These are phyloP conservation scores for Clavelina lepadiformis DNA, from an alignment of 23 tunicate genomes.

Conservation along the genomic window DNA sequence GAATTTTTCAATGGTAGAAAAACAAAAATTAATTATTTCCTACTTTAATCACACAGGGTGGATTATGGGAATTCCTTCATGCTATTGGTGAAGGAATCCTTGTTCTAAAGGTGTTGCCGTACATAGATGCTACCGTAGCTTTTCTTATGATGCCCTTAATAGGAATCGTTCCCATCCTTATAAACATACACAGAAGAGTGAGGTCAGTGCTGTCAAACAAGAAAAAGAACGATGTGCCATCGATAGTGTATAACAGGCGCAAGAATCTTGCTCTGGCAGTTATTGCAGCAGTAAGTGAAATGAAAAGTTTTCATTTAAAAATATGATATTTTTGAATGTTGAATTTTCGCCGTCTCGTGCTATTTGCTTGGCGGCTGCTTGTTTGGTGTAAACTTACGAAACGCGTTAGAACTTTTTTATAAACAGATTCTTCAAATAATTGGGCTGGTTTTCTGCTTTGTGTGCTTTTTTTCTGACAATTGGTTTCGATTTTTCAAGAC, in stretches of 20 bases:
- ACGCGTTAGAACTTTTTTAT: no score
- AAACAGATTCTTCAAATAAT: background rate
- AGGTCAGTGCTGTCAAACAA: slow-evolving; percentile 17
- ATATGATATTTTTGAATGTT: no score
- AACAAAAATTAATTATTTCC: no score
- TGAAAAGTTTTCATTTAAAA: no score
- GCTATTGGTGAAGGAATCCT: slow-evolving; percentile 48
- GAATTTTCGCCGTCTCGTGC: no score
- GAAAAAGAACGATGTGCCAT: background rate
- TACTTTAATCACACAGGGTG: slow-evolving; percentile 41
- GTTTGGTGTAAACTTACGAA: no score
- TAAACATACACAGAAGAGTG: slow-evolving; percentile 40
- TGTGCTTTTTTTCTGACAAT: slow-evolving; percentile 3
- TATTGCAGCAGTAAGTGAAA: slow-evolving; percentile 39
- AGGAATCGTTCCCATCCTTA: slow-evolving; percentile 22
- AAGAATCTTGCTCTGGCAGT: slow-evolving; percentile 11
- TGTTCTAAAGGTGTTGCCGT: slow-evolving; percentile 39
- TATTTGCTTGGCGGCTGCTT: no score
- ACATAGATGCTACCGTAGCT: slow-evolving; percentile 42
- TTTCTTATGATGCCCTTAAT: slow-evolving; percentile 27
- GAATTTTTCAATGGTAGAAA: background rate
- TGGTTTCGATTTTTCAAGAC: background rate
- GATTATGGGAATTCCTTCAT: slow-evolving; percentile 42
- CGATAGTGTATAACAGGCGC: slow-evolving; percentile 2
- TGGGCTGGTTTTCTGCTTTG: background rate